Evolutionary conservation across 2,113 vertebrate species (phyloP).

Genomic region (Rattus rattus): DNA sequence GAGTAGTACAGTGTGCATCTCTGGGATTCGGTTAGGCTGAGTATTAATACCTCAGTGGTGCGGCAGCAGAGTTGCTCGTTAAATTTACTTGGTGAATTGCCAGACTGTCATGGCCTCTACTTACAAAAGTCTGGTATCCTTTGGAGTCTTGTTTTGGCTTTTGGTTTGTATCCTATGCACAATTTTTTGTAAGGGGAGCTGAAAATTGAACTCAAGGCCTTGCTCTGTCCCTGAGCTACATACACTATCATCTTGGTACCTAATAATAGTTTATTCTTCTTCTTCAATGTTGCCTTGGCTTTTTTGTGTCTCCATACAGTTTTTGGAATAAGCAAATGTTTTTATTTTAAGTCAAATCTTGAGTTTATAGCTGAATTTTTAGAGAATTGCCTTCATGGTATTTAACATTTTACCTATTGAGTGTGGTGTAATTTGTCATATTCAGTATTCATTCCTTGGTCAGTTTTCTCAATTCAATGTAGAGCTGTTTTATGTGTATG

Average conservation of each 20-base stretch:
- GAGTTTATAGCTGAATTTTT: background rate
- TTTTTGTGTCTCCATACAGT: constrained; percentile 4
- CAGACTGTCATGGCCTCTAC: background rate
- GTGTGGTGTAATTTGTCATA: background rate
- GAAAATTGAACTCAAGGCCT: background rate
- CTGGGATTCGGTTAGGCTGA: background rate
- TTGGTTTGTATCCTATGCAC: background rate
- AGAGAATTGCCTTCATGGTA: background rate
- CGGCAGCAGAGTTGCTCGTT: background rate
- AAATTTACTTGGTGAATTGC: background rate
- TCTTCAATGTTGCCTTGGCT: background rate
- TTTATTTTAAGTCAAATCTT: background rate
- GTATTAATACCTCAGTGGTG: background rate
- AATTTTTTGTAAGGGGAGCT: background rate
- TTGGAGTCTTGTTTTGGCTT: background rate
- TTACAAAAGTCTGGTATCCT: background rate
- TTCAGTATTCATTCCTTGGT: background rate
- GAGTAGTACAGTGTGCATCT: background rate
- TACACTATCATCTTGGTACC: background rate
- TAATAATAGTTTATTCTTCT: background rate
- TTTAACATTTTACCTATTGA: background rate
- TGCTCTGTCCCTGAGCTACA: background rate
- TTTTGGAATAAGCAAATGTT: constrained; percentile 19
- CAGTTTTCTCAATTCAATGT: background rate
- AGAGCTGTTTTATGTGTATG: background rate